Base-by-base conservation (phyloP, 2,797 vertebrate species). In the Loriculus beryllinus region DNA sequence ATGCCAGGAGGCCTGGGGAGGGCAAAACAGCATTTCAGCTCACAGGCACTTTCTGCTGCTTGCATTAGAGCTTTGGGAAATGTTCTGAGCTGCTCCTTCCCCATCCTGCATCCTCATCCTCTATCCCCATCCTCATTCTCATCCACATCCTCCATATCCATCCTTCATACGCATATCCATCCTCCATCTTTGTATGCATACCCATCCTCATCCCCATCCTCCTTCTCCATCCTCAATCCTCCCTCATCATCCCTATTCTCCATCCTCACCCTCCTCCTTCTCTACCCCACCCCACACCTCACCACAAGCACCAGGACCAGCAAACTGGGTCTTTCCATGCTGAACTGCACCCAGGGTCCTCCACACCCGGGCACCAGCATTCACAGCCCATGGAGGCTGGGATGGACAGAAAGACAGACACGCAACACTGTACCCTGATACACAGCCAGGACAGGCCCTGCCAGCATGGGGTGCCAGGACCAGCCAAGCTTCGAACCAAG, bases 351-450 rank as follows among this genome's bases (percentile, higher is more conserved):
- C 12, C 64, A 28, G 20, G 49, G 13, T 39, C 45, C 4, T 6
- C 17, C 71, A 29, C 42, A 39, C 23, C 14, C 0, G 0, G 16
- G 16, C n/a, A 52, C 23, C 18, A 0, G 0, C 8, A 6, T 29
- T 6, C 14, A 20, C 67, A 60, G 54, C 63, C 56, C 0, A 0
- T 6, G 33, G 35, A 26, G 22, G 47, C 35, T 52, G 33, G 81
- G 56, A 40, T 40, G 39, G 39, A 40, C 39, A 40, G 39, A 39
- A 39, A 12, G 39, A 90, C 52, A 3, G 64, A 65, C 64, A 69
- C 26, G 22, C 31, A 0, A 0, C 0, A 0, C 43, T n/a, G 28
- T 54, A 48, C 11, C 67, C 67, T 17, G 43, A 35, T 71, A 45
- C 64, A 26, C 29, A 21, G 29, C n/a, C 74, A 69, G 42, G 39